Conservation (phyloP, 2,113 vertebrate genomes). For the Corythaeola cristata region DNA sequence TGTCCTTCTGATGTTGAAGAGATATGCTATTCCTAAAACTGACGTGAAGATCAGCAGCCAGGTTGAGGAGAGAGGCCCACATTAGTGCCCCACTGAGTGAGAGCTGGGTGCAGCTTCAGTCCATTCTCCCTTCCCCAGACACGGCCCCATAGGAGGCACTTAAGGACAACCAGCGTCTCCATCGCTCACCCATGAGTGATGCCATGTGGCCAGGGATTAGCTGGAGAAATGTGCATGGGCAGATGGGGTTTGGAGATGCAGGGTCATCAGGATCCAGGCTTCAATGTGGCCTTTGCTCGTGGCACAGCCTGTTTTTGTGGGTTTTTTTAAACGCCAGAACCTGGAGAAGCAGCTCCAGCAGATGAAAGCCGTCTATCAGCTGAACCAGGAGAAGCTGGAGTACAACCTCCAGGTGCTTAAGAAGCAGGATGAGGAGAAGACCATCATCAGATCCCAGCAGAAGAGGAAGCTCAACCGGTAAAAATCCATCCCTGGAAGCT, state of each 20-base stretch:
- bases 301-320: accelerated
- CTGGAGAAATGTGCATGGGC: background rate
- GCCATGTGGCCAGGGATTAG: background rate
- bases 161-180: background rate
- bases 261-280: background rate
- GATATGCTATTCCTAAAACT: background rate
- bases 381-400: conserved; percentile 84
- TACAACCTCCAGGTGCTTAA: conserved; percentile 81
- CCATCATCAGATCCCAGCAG: conserved; percentile 68
- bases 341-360: conserved; percentile 78
- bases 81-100: background rate
- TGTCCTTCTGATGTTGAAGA: too few species aligned
- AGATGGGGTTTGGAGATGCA: background rate
- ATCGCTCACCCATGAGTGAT: background rate
- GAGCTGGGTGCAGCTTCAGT: background rate
- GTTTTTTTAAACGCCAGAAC: conserved; percentile 61
- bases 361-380: conserved; percentile 66
- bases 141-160: accelerated
- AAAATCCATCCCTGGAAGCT: background rate
- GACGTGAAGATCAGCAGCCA: background rate
- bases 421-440: conserved; percentile 72
- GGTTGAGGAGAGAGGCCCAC: background rate
- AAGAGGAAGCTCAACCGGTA: conserved; percentile 81
- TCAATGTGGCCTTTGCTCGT: background rate
- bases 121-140: background rate